Evolutionary conservation across 2,113 vertebrate species (phyloP), one percentile per base, ranked within the genome.

Genomic region (Nestor notabilis): DNA sequence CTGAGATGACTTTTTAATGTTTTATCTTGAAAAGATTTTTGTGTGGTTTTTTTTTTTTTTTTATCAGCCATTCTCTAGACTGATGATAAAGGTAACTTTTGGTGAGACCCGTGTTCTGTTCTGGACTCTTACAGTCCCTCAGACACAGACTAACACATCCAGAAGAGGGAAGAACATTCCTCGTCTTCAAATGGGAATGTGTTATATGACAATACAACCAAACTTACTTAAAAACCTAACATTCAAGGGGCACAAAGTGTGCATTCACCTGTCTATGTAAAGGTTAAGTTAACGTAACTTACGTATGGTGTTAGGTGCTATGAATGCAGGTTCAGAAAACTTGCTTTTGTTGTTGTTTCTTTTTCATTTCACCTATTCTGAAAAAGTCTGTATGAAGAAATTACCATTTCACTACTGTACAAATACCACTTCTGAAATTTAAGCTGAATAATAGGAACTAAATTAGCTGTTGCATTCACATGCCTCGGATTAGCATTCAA

Each of bases 301-400:
- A 14, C 0, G 1, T 72, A 28, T 43, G 16, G 7, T 85, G 33
- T 86, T 18, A 13, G 17, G 15, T 85, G n/a, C 23, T 66, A 25
- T 41, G 50, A 82, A 41, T 66, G 15, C 55, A 31, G 12, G 64
- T 64, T 64, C 47, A 10, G 50, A 84, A 91, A 83, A n/a, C 19
- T 25, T 4, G 13, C 15, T 0, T 2, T 25, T 20, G 53, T 77
- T 25, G 4, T 13, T 24, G 1, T 2, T 16, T 15, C 47, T 68
- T 52, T 60, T 10, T 19, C 83, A 31, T 5, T 71, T 72, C 5
- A 46, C 8, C 5, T 87, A 20, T 4, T 63, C 33, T 66, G 24
- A 70, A 39, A 5, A 81, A 53, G 15, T 53, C 43, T 72, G 6
- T 69, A 3, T 53, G 55, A 81, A 41, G 28, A 89, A 91, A n/a